Evolutionary conservation across 1,140 invertebrate species (phyloP), one percentile per base, ranked within the genome.

Genomic region (Pseudomyrmex concolor): DNA sequence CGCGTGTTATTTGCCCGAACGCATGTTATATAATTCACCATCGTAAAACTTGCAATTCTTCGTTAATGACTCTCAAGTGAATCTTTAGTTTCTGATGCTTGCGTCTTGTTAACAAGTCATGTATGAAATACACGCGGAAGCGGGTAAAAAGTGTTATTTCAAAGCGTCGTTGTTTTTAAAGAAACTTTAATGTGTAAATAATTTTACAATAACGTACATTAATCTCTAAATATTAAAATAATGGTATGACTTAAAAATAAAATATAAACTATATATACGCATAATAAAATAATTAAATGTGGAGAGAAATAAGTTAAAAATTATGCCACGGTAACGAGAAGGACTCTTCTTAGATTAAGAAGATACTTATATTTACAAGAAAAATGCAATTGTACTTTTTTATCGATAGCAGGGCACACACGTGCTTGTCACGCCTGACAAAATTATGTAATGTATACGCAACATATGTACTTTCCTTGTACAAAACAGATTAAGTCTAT

Each of bases 311-410:
- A 80, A 80, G 22, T 80, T 80, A 80, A 59, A 71, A 80, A 17
- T 71, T 71, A 80, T 80, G 54, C 66, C 66, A 80, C 76, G 67
- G 66, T 80, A 80, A 78, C 64, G 12, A n/a, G n/a, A 54, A 80
- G 54, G 3, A 50, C 8, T 59, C 34, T 71, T 78, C 8, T 12
- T 50, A 70, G n/a, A 78, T 80, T 70, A 80, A 57, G 34, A 57
- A 48, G 22, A 48, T 78, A 77, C 45, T 67, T 71, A 70, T 66
- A 80, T 54, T 70, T 70, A 55, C 51, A 68, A 4, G n/a, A 19
- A 19, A 5, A 60, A 25, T 25, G 19, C 22, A 17, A 76, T 64
- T 76, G 22, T 60, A 73, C 55, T 59, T 57, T 48, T 19, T 48
- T 19, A 74, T 74, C 8, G 12, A 12, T 48, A 48, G 19, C 72